Conservation (phyloP, 1,140 invertebrate genomes). For the Penaeus vannamei region DNA sequence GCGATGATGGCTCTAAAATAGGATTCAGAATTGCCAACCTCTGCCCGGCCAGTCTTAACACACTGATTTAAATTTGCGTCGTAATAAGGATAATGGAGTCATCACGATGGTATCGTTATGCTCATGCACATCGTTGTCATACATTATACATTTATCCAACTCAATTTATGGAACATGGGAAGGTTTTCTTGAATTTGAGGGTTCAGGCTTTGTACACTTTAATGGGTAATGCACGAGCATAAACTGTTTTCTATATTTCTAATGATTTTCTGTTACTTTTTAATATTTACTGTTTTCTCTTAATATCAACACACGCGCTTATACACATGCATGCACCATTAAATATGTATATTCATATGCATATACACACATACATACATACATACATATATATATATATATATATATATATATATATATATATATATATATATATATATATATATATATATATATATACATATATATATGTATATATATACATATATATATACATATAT, state of each 20-base stretch:
- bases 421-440: conserved; percentile 20
- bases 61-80: no score
- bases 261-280: neutral
- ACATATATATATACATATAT: conserved; percentile 29
- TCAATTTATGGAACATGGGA: no score
- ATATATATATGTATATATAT: neutral
- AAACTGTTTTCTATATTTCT: conserved; percentile 4
- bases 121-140: no score
- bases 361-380: conserved; percentile 12
- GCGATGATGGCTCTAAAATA: no score
- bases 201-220: no score
- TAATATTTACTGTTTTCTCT: neutral
- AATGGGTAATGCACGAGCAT: neutral
- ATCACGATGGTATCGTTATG: no score
- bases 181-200: no score
- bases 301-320: neutral
- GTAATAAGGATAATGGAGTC: no score
- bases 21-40: no score
- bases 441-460: conserved; percentile 1
- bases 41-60: no score
- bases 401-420: conserved; percentile 31
- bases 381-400: conserved; percentile 26
- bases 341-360: neutral
- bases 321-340: neutral
- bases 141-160: no score